Percentiles rank a stretch among this genome's conserved stretches.
These are phyloP conservation scores for Frankliniella fusca DNA, from an alignment of 2,888 invertebrate genomes.

Conservation along the genomic window DNA sequence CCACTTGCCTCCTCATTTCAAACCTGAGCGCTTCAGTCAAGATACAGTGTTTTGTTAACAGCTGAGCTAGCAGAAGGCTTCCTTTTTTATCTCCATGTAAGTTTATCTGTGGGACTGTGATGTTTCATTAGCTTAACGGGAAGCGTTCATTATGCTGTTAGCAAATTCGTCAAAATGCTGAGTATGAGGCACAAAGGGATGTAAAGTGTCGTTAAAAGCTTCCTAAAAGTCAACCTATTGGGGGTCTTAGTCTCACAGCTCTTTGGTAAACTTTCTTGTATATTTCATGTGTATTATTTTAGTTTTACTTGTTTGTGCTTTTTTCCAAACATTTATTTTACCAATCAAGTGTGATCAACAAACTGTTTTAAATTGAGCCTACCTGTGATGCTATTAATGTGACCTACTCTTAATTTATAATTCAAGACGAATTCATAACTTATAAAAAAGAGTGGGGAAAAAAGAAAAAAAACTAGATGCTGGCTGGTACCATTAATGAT, in stretches of 20 bases:
- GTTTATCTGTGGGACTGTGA: constrained; percentile 24
- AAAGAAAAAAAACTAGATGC: too few species aligned
- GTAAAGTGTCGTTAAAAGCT: not conserved
- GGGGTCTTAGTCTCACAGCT: constrained; percentile 11
- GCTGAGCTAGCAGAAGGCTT: not conserved
- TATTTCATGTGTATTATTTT: constrained; percentile 11
- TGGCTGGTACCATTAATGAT: too few species aligned
- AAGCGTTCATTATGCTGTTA: constrained; percentile 14
- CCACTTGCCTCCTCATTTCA: not conserved
- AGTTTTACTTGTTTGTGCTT: constrained; percentile 8
- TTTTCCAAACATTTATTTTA: not conserved
- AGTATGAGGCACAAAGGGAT: constrained; percentile 19
- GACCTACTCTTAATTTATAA: not conserved
- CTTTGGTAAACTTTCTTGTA: not conserved
- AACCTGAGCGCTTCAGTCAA: not conserved
- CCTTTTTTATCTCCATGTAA: constrained; percentile 23
- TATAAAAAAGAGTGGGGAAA: too few species aligned
- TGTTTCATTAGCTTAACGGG: constrained; percentile 25
- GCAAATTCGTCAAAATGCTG: constrained; percentile 13
- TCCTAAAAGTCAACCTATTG: not conserved
- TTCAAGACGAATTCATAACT: not conserved
- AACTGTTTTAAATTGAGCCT: constrained; percentile 5
- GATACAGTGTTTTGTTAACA: constrained; percentile 8
- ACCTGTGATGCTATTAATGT: constrained; percentile 16
- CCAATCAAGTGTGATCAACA: not conserved